Conservation (phyloP, 2,797 vertebrate genomes). For the Phataginus tetradactyla region DNA sequence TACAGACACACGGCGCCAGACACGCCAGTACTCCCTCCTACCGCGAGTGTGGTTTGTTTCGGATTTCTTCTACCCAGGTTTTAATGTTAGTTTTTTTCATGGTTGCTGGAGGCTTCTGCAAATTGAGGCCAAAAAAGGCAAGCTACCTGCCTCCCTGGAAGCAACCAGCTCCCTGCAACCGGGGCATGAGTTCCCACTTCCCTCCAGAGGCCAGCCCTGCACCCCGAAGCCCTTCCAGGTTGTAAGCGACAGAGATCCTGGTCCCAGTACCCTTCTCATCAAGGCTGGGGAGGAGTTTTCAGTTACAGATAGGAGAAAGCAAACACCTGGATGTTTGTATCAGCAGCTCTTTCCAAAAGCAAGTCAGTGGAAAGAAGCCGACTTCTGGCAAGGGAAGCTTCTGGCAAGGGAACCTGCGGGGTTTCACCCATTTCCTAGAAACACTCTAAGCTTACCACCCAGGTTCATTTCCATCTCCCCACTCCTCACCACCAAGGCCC, state of each 20-base stretch:
- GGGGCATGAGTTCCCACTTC: not conserved
- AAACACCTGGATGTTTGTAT: not conserved
- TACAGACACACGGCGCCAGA: rapidly evolving
- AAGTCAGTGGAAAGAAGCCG: not conserved
- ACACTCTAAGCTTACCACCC: no score
- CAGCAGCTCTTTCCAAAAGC: not conserved
- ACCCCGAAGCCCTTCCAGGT: not conserved
- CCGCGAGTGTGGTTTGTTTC: not conserved
- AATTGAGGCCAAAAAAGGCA: not conserved
- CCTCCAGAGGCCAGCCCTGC: not conserved
- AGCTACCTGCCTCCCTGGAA: not conserved
- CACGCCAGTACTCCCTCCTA: rapidly evolving
- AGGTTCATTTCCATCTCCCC: not conserved
- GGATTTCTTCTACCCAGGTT: not conserved
- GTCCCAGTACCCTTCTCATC: not conserved
- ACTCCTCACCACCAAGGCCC: not conserved
- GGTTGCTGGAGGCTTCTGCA: not conserved
- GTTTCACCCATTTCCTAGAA: not conserved
- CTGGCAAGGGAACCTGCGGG: no score
- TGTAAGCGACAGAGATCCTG: not conserved
- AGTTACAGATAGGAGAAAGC: rapidly evolving
- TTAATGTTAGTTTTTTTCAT: slow-evolving; percentile 38
- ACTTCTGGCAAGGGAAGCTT: rapidly evolving
- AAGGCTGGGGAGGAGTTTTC: not conserved
- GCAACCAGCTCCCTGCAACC: rapidly evolving